A percentile compares a stretch with the other conserved stretches of the same genome.
phyloP scores from a whole-genome alignment of 2,113 vertebrate species.

The Cyprinus carpio region DNA sequence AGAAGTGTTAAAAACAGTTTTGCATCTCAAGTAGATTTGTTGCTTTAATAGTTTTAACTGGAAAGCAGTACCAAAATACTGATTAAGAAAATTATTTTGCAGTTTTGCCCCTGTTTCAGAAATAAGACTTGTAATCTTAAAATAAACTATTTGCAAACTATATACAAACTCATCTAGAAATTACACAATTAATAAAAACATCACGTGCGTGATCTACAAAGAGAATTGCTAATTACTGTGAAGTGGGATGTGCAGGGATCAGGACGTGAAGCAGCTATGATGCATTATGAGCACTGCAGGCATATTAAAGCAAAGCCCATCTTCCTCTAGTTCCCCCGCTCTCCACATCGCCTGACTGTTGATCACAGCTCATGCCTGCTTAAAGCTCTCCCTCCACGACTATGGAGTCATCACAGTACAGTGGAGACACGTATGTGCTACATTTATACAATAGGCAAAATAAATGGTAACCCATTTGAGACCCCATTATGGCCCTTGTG shows the following conservation, averaged over 20 bases:
- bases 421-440: slow-evolving; percentile 40
- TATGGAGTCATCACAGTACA: slow-evolving; percentile 15
- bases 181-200: slow-evolving; percentile 15
- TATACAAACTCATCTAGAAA: neutral
- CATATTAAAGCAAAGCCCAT: neutral
- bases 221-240: slow-evolving; percentile 1
- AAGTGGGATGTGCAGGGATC: neutral
- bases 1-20: neutral
- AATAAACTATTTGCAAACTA: neutral
- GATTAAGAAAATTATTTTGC: neutral
- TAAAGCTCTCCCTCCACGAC: slow-evolving; percentile 1
- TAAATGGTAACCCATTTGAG: slow-evolving; percentile 27
- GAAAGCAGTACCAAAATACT: neutral
- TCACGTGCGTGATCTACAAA: neutral
- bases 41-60: neutral
- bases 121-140: neutral
- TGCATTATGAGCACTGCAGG: neutral
- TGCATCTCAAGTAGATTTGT: neutral
- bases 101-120: neutral
- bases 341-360: slow-evolving; percentile 20
- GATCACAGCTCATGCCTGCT: slow-evolving; percentile 22
- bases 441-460: slow-evolving; percentile 33
- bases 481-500: slow-evolving; percentile 37
- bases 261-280: neutral
- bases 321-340: neutral